These are phyloP conservation scores for Aurelia coerulea DNA, from an alignment of 30 jellyfish, hydroid and myxozoan species.

Conservation along the genomic window DNA sequence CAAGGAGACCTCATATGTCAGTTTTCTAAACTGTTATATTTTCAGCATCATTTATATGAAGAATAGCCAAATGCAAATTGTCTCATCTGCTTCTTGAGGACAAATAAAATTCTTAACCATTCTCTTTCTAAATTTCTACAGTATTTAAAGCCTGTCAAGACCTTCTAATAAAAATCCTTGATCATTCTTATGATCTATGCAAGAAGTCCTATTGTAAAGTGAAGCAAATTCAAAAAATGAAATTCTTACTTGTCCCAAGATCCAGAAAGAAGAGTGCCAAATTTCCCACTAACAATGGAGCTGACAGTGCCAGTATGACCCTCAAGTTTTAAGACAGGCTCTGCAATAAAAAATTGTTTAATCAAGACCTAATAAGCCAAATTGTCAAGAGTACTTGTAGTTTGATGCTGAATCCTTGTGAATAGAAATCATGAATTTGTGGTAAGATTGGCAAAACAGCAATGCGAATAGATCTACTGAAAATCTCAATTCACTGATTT, in stretches of 20 bases:
- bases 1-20: too few species aligned
- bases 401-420: too few species aligned
- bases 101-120: too few species aligned
- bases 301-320: constrained; percentile 95
- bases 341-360: constrained; percentile 39
- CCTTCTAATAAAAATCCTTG: not conserved
- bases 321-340: constrained; percentile 71
- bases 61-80: too few species aligned
- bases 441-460: too few species aligned
- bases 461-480: not conserved
- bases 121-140: too few species aligned
- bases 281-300: constrained; percentile 86
- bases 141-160: too few species aligned
- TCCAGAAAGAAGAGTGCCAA: constrained; percentile 93
- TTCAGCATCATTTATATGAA: too few species aligned
- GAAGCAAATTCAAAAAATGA: not conserved
- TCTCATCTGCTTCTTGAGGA: too few species aligned
- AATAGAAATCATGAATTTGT: too few species aligned
- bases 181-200: not conserved
- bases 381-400: not conserved
- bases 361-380: not conserved
- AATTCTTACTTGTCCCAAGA: constrained; percentile 94
- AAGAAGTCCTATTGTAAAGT: not conserved
- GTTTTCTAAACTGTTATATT: too few species aligned
- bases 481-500: not conserved